Evolutionary conservation across 1,140 invertebrate species (phyloP).

Genomic region (Drosophila murphyi): DNA sequence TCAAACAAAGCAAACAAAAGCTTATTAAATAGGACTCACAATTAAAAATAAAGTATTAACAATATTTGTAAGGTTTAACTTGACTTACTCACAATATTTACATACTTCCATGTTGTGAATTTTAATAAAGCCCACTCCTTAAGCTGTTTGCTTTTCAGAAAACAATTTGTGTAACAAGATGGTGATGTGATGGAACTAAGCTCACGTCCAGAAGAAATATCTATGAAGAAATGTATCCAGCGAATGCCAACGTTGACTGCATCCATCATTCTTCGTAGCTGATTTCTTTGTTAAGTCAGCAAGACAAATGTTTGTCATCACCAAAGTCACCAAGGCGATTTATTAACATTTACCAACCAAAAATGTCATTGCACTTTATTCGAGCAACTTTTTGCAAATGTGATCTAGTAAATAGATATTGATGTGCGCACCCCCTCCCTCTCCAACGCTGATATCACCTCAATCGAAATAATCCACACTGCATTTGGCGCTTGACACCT

Average conservation of each 20-base stretch:
- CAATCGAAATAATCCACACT: constrained; percentile 40
- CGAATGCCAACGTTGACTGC: constrained; percentile 1
- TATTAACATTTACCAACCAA: constrained; percentile 3
- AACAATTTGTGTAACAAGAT: too few relatives aligned
- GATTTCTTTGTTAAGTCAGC: constrained; percentile 5
- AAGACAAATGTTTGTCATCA: constrained; percentile 7
- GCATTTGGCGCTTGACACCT: constrained; percentile 72
- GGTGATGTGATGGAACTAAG: too few relatives aligned
- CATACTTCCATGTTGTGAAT: too few relatives aligned
- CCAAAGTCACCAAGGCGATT: background rate
- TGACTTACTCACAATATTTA: background rate
- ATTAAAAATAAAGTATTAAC: background rate
- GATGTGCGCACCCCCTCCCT: constrained; percentile 47
- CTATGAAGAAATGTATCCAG: background rate
- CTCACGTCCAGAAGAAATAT: too few relatives aligned
- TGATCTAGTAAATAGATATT: constrained; percentile 72
- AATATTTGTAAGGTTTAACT: background rate
- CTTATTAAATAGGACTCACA: background rate
- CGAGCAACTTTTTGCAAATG: constrained; percentile 28
- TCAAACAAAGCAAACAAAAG: constrained; percentile 2
- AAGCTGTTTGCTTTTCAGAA: too few relatives aligned
- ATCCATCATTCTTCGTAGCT: constrained; percentile 25
- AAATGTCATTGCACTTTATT: constrained; percentile 19
- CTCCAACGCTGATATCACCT: constrained; percentile 29
- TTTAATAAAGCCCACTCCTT: too few relatives aligned